Base-by-base conservation (phyloP, 1,140 invertebrate genomes). In the Calephelis nemesis region DNA sequence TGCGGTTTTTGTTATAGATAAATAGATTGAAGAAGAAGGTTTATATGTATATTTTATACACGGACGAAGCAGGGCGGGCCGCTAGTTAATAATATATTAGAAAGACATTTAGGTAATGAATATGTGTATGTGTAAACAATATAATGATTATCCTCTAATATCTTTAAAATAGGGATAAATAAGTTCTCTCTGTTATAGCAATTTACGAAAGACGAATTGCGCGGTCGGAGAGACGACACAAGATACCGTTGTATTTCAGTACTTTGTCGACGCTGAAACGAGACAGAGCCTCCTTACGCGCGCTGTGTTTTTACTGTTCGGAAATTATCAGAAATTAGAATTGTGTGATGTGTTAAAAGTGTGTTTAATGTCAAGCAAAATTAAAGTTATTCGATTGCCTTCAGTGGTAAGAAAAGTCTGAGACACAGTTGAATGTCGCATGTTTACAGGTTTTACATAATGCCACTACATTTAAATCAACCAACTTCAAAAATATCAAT, bases 371-470 rank as follows among this genome's bases (percentile, higher is more conserved):
- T 58, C 52, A 58, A 58, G 52, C 52, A 58, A 58, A 58, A 58
- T 5, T 58, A 58, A 58, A 58, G 52, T 58, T 15, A 39, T 58
- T 30, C 52, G 52, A 5, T 58, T 58, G 15, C 52, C 52, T 19
- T 58, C 52, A 30, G 52, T 58, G 52, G 52, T 58, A 58, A 58
- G 52, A 30, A 30, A 58, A 39, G 4, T 10, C 52, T 39, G 52
- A 52, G 50, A 58, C 42, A 45, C 3, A 5, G 15, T 58, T 58
- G 52, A 58, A 58, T 58, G 52, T 58, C 13, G 52, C 52, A 58
- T 58, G 52, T 58, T 58, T 58, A 58, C 52, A 58, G 52, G 52
- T 58, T 58, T 58, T 58, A 58, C 52, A 58, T 8, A 30, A 58
- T 58, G 52, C 52, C 19, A 30, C 9, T 5, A 39, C 19, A 58